phyloP scores from a whole-genome alignment of 2,113 vertebrate genomes.

The Anthoscopus minutus region DNA sequence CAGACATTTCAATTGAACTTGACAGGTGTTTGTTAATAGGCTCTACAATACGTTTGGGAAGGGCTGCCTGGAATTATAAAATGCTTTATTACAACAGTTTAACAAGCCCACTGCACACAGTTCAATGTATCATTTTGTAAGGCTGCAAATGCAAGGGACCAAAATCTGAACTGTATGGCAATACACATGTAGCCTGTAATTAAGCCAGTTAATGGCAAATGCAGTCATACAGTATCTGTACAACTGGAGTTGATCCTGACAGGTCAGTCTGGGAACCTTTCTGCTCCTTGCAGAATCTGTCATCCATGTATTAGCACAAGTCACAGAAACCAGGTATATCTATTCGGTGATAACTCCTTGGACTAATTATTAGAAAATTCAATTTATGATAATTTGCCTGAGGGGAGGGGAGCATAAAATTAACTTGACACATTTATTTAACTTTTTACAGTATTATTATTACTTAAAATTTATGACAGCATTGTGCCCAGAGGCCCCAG shows the following conservation, averaged over 20 bases:
- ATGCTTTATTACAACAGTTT: not conserved
- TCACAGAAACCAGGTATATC: not conserved
- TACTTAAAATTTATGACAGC: slow-evolving; percentile 21
- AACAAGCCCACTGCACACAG: not conserved
- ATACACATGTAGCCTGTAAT: not conserved
- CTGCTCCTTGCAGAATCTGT: not conserved
- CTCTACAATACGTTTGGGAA: not conserved
- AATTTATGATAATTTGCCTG: slow-evolving; percentile 17
- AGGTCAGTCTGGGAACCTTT: not conserved
- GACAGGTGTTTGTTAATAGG: slow-evolving; percentile 13
- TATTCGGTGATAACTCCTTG: not conserved
- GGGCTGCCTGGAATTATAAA: not conserved
- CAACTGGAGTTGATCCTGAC: not conserved
- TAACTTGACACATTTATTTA: slow-evolving; percentile 55
- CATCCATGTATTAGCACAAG: not conserved
- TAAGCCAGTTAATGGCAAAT: not conserved
- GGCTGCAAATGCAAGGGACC: not conserved
- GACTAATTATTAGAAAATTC: slow-evolving; percentile 42
- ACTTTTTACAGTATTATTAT: slow-evolving; percentile 24
- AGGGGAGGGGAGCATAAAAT: slow-evolving; percentile 51
- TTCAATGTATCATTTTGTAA: not conserved
- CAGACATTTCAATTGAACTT: slow-evolving; percentile 1
- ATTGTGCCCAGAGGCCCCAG: not conserved
- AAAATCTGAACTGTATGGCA: not conserved
- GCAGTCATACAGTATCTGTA: not conserved